Percentiles rank a stretch among this genome's conserved stretches.
Conservation (phyloP, 2,113 vertebrate genomes). For the Galeopterus variegatus region DNA sequence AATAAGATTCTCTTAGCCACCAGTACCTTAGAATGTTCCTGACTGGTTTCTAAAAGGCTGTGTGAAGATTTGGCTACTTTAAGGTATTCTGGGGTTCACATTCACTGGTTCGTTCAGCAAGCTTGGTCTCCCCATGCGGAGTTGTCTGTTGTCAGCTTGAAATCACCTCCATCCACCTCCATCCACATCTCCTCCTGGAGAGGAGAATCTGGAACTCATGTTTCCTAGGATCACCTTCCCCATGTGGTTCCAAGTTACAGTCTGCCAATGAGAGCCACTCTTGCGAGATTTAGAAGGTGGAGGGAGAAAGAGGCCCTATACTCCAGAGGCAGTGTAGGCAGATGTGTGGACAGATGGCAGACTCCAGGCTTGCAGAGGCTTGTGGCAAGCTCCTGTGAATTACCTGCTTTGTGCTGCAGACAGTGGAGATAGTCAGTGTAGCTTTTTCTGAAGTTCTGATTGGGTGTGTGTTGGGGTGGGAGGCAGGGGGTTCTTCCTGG, state of each 20-base stretch:
- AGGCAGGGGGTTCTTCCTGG: neutral
- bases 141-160: neutral
- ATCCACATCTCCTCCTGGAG: neutral
- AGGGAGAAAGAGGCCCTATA: slow-evolving; percentile 20
- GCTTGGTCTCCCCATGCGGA: neutral
- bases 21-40: neutral
- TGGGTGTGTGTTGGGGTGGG: neutral
- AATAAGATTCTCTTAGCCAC: neutral
- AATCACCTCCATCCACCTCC: neutral
- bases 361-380: neutral
- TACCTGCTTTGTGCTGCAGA: slow-evolving; percentile 54
- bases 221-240: neutral
- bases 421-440: neutral
- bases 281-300: neutral
- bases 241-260: neutral
- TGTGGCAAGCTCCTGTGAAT: neutral
- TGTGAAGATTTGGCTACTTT: neutral
- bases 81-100: neutral
- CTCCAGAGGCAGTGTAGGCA: slow-evolving; percentile 20
- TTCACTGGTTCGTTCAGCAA: neutral
- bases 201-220: neutral
- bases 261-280: neutral
- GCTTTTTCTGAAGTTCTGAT: neutral
- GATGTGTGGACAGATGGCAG: slow-evolving; percentile 58
- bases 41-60: neutral